Conservation (phyloP, 2,888 invertebrate species). For the Cyclophora punctaria region DNA sequence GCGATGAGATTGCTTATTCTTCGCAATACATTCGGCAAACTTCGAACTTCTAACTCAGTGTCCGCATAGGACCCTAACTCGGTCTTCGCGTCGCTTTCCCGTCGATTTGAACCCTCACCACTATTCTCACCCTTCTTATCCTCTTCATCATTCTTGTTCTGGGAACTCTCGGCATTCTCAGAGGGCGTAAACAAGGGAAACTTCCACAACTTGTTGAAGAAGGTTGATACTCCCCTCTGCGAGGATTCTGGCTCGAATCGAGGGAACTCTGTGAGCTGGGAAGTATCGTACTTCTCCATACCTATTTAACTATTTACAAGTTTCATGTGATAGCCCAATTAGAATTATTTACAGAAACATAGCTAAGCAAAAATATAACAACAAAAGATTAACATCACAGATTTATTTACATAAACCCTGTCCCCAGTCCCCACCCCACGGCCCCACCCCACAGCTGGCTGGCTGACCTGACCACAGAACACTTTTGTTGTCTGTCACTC, state of each 20-base stretch:
- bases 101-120: slow-evolving; percentile 31
- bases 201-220: slow-evolving; percentile 84
- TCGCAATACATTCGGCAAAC: slow-evolving; percentile 88
- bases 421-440: too few relatives aligned
- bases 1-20: slow-evolving; percentile 91
- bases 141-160: slow-evolving; percentile 32
- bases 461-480: too few relatives aligned
- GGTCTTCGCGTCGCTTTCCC: slow-evolving; percentile 42
- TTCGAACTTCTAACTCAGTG: slow-evolving; percentile 81
- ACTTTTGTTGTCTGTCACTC: too few relatives aligned
- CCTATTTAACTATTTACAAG: too few relatives aligned
- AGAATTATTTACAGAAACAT: too few relatives aligned
- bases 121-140: slow-evolving; percentile 28
- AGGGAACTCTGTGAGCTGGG: slow-evolving; percentile 67
- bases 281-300: slow-evolving; percentile 66
- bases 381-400: too few relatives aligned
- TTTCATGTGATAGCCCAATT: too few relatives aligned
- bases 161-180: slow-evolving; percentile 39
- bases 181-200: slow-evolving; percentile 75
- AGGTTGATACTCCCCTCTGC: slow-evolving; percentile 81
- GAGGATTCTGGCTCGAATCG: slow-evolving; percentile 83
- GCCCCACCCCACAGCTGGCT: too few relatives aligned
- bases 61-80: slow-evolving; percentile 56
- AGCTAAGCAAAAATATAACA: too few relatives aligned
- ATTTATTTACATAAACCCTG: too few relatives aligned